Evolutionary conservation across 2,797 vertebrate genomes (phyloP).

Genomic region (Oreochromis mossambicus): DNA sequence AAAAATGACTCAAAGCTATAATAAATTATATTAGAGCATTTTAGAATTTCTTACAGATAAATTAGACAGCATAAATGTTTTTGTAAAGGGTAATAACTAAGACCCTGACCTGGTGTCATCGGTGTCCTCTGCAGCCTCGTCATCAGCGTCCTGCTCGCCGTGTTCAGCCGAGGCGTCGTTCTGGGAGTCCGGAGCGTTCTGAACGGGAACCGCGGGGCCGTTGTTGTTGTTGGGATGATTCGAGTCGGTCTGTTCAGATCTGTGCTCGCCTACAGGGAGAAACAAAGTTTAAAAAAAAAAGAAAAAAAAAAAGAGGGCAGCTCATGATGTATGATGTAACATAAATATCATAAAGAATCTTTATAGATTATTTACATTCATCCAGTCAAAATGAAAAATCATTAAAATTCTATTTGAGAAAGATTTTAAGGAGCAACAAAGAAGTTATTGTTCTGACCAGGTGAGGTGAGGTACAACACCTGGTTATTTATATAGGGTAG

Average conservation of each 20-base stretch:
- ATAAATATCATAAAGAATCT: too few species aligned
- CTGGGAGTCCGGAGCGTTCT: conserved; percentile 26
- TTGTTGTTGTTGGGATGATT: conserved; percentile 69
- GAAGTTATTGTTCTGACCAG: neutral
- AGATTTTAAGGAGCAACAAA: neutral
- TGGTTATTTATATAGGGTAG: neutral
- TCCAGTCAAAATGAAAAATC: neutral
- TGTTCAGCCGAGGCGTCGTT: conserved; percentile 72
- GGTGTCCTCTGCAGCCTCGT: conserved; percentile 90
- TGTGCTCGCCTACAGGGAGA: conserved; percentile 67
- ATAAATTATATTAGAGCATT: neutral
- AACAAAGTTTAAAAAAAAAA: neutral
- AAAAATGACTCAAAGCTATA: neutral
- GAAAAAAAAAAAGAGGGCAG: too few species aligned
- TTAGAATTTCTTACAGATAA: neutral
- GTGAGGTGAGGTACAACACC: neutral
- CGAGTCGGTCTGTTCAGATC: conserved; percentile 47
- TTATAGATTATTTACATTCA: neutral
- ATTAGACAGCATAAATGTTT: neutral
- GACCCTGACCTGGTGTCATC: conserved; percentile 83
- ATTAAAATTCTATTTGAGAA: neutral
- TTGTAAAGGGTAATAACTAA: neutral
- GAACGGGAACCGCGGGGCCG: conserved; percentile 59
- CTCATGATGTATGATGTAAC: too few species aligned
- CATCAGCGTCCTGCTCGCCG: conserved; percentile 88